Evolutionary conservation across 2,113 vertebrate species (phyloP).

Genomic region (Otocyon megalotis): DNA sequence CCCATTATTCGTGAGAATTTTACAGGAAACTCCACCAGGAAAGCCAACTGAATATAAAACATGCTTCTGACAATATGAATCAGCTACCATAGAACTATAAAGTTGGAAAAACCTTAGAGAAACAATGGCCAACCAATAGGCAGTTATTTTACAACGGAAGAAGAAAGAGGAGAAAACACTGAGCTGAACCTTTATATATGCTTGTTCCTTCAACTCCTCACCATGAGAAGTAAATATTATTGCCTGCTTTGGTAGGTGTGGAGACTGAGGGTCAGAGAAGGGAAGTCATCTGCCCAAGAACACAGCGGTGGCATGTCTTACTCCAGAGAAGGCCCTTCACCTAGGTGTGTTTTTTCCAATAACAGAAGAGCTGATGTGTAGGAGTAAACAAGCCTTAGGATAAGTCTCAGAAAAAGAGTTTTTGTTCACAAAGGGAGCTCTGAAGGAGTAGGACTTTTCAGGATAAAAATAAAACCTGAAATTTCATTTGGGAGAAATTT

Average conservation of each 20-base stretch:
- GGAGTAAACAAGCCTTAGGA: not conserved
- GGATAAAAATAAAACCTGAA: conserved; percentile 14
- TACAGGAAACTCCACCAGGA: conserved; percentile 26
- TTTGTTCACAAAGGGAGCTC: not conserved
- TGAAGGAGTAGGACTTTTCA: not conserved
- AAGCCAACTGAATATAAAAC: not conserved
- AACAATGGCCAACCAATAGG: not conserved
- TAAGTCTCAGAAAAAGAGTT: not conserved
- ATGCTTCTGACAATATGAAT: not conserved
- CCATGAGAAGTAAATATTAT: not conserved
- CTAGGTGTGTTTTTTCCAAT: not conserved
- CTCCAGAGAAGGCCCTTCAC: not conserved
- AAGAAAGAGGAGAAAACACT: not conserved
- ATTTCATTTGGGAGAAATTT: not conserved
- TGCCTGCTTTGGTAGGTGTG: not conserved
- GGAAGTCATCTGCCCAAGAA: not conserved
- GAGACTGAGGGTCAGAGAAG: not conserved
- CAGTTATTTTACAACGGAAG: not conserved
- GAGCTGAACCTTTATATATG: not conserved
- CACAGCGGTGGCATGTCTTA: not conserved
- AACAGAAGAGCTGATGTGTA: not conserved
- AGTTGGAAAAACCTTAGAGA: not conserved
- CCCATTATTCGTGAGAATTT: not conserved
- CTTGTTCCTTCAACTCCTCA: not conserved
- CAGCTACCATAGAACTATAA: not conserved